A percentile compares a stretch with the other conserved stretches of the same genome.
Conservation (phyloP, 2,113 vertebrate species). For the Sinocyclocheilus grahami region DNA sequence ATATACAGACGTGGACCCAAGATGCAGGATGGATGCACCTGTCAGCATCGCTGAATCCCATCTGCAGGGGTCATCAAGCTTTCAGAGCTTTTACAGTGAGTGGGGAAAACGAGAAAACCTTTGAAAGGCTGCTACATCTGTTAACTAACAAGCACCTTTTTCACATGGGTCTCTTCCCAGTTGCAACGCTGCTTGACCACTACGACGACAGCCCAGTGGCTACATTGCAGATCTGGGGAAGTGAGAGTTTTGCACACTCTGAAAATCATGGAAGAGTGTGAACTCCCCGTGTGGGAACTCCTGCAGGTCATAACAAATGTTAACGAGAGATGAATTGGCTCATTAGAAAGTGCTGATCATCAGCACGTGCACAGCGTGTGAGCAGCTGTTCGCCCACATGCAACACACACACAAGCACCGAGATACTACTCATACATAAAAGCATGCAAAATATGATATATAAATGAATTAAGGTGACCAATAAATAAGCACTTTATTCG, state of each 20-base stretch:
- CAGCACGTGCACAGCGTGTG: neutral
- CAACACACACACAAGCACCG: neutral
- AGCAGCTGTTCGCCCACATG: conserved; percentile 9
- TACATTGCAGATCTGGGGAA: neutral
- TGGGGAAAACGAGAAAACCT: neutral
- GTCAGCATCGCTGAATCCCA: neutral
- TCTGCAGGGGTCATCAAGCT: conserved; percentile 18
- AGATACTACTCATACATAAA: neutral
- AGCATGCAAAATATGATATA: neutral
- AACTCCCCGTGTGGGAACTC: neutral
- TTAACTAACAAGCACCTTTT: conserved; percentile 23
- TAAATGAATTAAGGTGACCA: neutral
- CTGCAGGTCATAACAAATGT: conserved; percentile 38
- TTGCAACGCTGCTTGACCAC: neutral
- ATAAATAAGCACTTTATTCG: neutral
- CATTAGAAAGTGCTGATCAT: conserved; percentile 33
- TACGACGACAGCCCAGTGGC: neutral
- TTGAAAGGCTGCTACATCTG: neutral
- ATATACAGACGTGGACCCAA: neutral
- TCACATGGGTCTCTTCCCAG: neutral
- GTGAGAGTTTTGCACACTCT: neutral
- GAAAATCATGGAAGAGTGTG: neutral
- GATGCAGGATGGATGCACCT: conserved; percentile 7
- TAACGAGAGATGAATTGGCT: conserved; percentile 32
- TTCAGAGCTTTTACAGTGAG: neutral